Conservation (phyloP, 2,888 invertebrate genomes). For the Pyrrhosoma nymphula region DNA sequence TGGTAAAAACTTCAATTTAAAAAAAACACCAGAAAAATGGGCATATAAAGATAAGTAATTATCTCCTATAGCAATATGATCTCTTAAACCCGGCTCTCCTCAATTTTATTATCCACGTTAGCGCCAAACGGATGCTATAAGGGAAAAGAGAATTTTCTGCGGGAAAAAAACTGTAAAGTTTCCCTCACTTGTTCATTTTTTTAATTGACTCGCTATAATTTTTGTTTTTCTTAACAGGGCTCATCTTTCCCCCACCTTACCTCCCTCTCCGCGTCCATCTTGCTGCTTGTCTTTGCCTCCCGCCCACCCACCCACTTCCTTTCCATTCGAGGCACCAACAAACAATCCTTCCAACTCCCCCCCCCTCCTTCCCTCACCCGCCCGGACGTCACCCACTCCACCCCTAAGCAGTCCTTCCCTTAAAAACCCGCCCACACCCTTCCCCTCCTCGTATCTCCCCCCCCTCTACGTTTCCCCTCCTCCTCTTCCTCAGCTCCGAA, state of each 20-base stretch:
- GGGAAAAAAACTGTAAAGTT: not conserved
- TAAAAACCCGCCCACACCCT: not conserved
- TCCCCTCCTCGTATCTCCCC: not conserved
- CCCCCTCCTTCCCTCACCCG: not conserved
- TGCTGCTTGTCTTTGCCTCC: conserved; percentile 47
- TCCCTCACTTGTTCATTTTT: not conserved
- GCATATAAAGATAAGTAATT: not conserved
- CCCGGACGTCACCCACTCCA: not conserved
- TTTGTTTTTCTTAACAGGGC: conserved; percentile 51
- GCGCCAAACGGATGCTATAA: not conserved
- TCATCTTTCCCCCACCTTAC: not conserved
- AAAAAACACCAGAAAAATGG: too few relatives aligned
- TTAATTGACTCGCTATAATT: conserved; percentile 60
- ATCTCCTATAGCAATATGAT: not conserved
- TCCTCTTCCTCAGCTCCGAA: not conserved
- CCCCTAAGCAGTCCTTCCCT: not conserved
- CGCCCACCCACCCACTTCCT: not conserved
- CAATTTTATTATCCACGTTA: not conserved
- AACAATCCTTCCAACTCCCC: not conserved
- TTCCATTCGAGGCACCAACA: conserved; percentile 50
- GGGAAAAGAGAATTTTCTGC: not conserved
- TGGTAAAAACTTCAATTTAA: too few relatives aligned
- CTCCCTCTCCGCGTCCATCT: conserved; percentile 18
- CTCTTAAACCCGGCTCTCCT: not conserved
- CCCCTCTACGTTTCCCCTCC: not conserved